Base-by-base conservation (phyloP, 2,888 invertebrate genomes). In the Lasioglossum malachurum region DNA sequence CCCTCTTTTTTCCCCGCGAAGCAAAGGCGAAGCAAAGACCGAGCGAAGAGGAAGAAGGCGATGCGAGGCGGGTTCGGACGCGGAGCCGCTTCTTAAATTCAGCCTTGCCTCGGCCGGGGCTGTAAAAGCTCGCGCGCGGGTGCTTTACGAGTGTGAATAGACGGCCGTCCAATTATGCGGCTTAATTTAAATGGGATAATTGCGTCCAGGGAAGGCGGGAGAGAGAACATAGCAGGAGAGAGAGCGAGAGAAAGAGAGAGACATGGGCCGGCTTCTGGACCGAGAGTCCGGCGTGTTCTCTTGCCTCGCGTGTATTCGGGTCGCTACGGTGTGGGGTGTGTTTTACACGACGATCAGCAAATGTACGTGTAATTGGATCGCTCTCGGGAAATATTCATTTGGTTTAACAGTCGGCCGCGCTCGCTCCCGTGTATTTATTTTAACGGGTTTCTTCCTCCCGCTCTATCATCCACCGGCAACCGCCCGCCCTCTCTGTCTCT, bases 101-200 rank as follows among this genome's bases (percentile, higher is more conserved):
- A 91, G 89, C 88, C 86, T 89, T 83, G 80, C 83, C 80, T 60
- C 49, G 57, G 80, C 82, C 79, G 49, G 76, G 91, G 93, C 91
- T 93, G 93, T 94, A 93, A 94, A 94, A 93, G 92, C 92, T 88
- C 90, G 90, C 87, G 89, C 90, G 89, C 90, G 86, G 90, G 85
- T 88, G 92, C 92, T 95, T 95, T 95, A 95, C 94, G 95, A 95
- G 94, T 95, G 94, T 93, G 94, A 94, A 95, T 94, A 94, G 94
- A 95, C 93, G 92, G 92, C 92, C 93, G 94, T 93, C 94, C 94
- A 95, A 94, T 94, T 94, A 94, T 93, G 93, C 93, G 93, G 94
- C 94, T 94, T 94, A 94, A 95, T 95, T 95, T 95, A 94, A 94
- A 95, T 94, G 94, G 94, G 94, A 95, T 95, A 95, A 95, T 95